Base-by-base conservation (phyloP, 64 coral and sea anemone genomes). In the Montipora efflorescens region DNA sequence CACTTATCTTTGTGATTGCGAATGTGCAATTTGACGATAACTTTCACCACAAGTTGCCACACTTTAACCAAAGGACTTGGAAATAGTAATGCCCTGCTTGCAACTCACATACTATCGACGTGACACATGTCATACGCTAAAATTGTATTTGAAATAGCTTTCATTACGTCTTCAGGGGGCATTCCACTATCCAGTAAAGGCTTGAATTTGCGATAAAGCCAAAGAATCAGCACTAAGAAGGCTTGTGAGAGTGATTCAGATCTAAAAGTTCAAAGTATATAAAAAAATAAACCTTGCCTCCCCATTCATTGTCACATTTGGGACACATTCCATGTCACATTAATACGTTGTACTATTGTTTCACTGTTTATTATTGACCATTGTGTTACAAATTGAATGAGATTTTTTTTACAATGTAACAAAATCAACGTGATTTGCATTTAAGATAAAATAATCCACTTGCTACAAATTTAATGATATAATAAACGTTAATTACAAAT, bases 51-150 rank as follows among this genome's bases (percentile, higher is more conserved):
- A 48, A 2, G 48, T 44, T 18, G n/a, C 86, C 86, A 88, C 20
- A 88, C 21, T 70, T 23, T 50, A 43, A 75, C 48, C 6, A 88
- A 59, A 2, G 86, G 86, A 8, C 28, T 4, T 74, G 64, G 67
- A 10, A 88, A 48, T 13, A 68, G 86, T 53, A 88, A 72, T 52
- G n/a, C 47, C 22, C 75, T 50, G n/a, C 16, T 49, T 13, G 66
- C 5, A 7, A 48, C 86, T n/a, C 71, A 14, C 4, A 88, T 36
- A 5, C 28, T 15, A 88, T 88, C 86, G 19, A 88, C 25, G 18
- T 88, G 86, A 28, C 86, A 88, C 86, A 88, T 88, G 25, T 88
- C 86, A 74, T 88, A 88, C 28, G 70, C 86, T 70, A 88, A 73
- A 4, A 88, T 23, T 13, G 74, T 76, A 4, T 76, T 36, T 76